A percentile compares a stretch with the other conserved stretches of the same genome.
These are phyloP conservation scores for Tokudaia tokunoshimensis DNA, from an alignment of 2,797 vertebrate species.

Conservation along the genomic window DNA sequence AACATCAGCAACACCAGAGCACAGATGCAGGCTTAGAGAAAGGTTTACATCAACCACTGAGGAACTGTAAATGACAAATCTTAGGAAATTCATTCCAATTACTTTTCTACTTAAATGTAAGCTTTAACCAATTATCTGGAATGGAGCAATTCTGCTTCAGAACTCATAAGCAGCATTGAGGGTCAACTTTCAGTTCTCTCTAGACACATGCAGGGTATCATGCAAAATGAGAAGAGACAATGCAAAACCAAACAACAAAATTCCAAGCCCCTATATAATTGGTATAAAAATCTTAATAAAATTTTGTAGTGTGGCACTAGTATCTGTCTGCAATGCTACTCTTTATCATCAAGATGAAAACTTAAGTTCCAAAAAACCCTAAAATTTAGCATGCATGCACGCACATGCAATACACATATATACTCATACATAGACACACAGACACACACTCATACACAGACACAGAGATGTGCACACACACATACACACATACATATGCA, in stretches of 20 bases:
- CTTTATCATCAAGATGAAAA: constrained; percentile 23
- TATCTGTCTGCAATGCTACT: not conserved
- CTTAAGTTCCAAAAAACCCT: not conserved
- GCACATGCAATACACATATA: not conserved
- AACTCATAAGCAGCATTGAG: not conserved
- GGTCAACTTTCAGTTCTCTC: not conserved
- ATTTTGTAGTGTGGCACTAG: not conserved
- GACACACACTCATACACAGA: not conserved
- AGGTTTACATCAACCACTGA: not conserved
- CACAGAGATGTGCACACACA: not conserved
- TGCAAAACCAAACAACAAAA: not conserved
- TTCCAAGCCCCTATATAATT: not conserved
- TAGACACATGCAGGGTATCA: not conserved
- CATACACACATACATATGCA: not conserved
- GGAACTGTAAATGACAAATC: not conserved
- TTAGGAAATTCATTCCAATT: constrained; percentile 17
- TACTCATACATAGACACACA: not conserved
- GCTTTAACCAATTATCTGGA: constrained; percentile 31
- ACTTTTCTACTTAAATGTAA: constrained; percentile 53
- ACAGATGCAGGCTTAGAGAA: not conserved
- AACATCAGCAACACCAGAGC: not conserved
- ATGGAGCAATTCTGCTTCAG: not conserved
- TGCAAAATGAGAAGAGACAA: constrained; percentile 14
- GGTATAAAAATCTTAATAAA: not conserved
- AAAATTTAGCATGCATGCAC: not conserved